Evolutionary conservation across 1,140 invertebrate genomes (phyloP).

Genomic region (Latrodectus geometricus): DNA sequence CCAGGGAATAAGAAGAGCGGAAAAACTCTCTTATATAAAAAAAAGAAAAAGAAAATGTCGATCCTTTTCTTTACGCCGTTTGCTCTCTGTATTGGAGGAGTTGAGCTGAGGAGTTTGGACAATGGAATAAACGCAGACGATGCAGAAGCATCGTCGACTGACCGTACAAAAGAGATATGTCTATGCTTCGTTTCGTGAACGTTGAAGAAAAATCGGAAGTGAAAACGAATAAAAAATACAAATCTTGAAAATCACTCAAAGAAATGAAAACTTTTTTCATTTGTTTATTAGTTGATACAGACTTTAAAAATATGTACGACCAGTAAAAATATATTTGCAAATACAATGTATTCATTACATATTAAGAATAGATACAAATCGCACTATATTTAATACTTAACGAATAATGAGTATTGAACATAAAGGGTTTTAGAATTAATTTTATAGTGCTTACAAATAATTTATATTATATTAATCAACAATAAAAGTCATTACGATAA

Average conservation of each 20-base stretch:
- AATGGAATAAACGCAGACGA: conserved; percentile 47
- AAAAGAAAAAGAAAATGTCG: background rate
- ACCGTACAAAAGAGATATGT: conserved; percentile 24
- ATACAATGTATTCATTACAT: too few species aligned
- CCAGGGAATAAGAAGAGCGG: conserved; percentile 15
- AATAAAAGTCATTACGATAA: too few species aligned
- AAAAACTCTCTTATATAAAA: background rate
- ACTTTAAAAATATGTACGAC: too few species aligned
- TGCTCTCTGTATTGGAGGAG: background rate
- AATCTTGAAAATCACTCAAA: background rate
- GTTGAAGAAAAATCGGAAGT: conserved; percentile 2
- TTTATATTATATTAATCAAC: too few species aligned
- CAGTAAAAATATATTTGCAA: too few species aligned
- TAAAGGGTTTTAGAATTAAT: too few species aligned
- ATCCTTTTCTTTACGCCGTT: background rate
- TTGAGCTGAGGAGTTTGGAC: conserved; percentile 15
- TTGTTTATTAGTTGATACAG: too few species aligned
- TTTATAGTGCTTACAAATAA: too few species aligned
- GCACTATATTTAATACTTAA: too few species aligned
- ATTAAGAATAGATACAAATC: too few species aligned
- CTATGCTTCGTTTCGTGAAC: conserved; percentile 48
- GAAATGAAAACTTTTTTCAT: background rate
- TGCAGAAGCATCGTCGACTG: conserved; percentile 41
- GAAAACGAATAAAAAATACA: background rate
- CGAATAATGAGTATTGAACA: too few species aligned